Conservation (phyloP, 1,140 invertebrate genomes). For the Camponotus pennsylvanicus region DNA sequence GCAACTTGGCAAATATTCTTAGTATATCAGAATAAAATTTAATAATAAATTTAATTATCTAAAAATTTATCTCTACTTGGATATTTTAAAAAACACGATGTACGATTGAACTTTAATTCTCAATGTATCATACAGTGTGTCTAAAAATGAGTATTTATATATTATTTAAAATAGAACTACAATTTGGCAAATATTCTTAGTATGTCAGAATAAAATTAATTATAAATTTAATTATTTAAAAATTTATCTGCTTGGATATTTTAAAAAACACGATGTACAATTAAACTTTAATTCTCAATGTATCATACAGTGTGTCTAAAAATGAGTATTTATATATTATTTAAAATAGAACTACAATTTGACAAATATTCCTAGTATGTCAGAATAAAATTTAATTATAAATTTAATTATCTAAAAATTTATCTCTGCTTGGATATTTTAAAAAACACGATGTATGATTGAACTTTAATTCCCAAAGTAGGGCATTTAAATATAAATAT, state of each 20-base stretch:
- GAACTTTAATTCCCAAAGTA: not conserved
- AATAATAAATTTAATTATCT: too few relatives aligned
- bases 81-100: not conserved
- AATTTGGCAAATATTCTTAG: not conserved
- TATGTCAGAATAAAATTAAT: not conserved
- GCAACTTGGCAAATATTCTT: not conserved
- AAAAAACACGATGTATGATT: not conserved
- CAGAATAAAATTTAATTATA: not conserved
- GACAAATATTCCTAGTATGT: not conserved
- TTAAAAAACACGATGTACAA: not conserved
- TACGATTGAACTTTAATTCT: not conserved
- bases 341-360: not conserved
- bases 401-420: too few relatives aligned
- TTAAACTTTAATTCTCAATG: not conserved
- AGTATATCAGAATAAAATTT: not conserved
- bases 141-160: not conserved
- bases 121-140: not conserved
- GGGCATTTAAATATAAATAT: conserved; percentile 17
- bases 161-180: not conserved
- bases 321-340: not conserved
- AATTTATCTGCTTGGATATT: too few relatives aligned
- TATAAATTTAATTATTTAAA: too few relatives aligned
- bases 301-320: not conserved
- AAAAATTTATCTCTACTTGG: too few relatives aligned
- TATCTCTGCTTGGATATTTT: too few relatives aligned